phyloP scores from a whole-genome alignment of 2,797 vertebrate species.

The Adrianichthys oophorus region DNA sequence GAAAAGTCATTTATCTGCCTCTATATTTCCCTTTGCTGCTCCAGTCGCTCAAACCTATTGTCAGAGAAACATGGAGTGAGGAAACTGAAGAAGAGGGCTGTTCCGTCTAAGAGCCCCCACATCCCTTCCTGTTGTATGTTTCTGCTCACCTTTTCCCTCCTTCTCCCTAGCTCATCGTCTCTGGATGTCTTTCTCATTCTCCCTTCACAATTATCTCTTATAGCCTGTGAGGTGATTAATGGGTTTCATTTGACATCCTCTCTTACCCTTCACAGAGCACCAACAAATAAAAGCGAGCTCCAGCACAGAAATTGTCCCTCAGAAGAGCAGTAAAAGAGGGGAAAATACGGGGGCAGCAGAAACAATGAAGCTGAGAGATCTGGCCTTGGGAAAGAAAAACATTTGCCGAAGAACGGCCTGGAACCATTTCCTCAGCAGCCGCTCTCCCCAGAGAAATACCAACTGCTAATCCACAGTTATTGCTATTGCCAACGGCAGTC shows the following conservation, averaged over 20 bases:
- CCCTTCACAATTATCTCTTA: conserved; percentile 82
- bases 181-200: conserved; percentile 69
- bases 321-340: conserved; percentile 82
- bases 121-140: conserved; percentile 76
- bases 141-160: conserved; percentile 62
- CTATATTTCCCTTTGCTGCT: conserved; percentile 57
- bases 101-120: conserved; percentile 69
- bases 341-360: conserved; percentile 70
- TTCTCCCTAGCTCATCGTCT: conserved; percentile 48
- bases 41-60: conserved; percentile 45
- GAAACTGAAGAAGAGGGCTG: conserved; percentile 69
- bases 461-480: conserved; percentile 84
- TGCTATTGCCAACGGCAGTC: conserved; percentile 77
- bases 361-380: conserved; percentile 77
- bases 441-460: conserved; percentile 79
- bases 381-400: conserved; percentile 81
- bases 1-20: conserved; percentile 51
- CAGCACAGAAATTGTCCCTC: conserved; percentile 84
- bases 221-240: conserved; percentile 85
- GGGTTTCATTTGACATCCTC: conserved; percentile 84
- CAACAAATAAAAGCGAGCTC: conserved; percentile 81
- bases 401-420: conserved; percentile 74
- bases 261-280: conserved; percentile 76
- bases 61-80: conserved; percentile 43
- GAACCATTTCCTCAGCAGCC: conserved; percentile 73